phyloP scores from a whole-genome alignment of 2,888 invertebrate species.

The Rhagonycha lutea region DNA sequence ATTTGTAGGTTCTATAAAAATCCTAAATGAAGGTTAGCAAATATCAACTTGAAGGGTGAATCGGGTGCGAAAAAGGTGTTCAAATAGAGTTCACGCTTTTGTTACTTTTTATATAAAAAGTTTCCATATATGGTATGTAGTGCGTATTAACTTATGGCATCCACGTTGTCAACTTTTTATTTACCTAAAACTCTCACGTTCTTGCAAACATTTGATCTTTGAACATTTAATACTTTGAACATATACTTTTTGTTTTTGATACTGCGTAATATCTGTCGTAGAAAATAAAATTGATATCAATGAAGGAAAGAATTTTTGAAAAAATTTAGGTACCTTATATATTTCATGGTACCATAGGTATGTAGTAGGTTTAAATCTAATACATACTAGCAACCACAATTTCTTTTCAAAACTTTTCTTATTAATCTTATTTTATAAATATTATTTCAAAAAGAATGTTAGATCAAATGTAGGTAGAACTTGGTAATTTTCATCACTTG shows the following conservation, averaged over 20 bases:
- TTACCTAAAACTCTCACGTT: neutral
- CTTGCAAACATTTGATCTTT: neutral
- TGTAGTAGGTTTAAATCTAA: too few species aligned
- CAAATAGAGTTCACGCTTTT: neutral
- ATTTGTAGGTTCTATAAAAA: neutral
- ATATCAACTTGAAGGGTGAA: neutral
- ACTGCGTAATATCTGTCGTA: neutral
- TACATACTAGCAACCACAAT: neutral
- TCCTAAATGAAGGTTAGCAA: neutral
- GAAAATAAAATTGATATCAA: neutral
- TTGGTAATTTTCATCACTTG: neutral
- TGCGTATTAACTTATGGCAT: neutral
- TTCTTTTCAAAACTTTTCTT: neutral
- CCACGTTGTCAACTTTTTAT: neutral
- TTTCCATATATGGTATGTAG: too few species aligned
- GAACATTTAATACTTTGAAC: neutral
- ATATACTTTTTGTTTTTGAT: neutral
- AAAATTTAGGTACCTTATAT: too few species aligned
- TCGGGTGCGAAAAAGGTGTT: neutral
- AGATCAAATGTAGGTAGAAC: neutral
- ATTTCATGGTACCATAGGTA: too few species aligned
- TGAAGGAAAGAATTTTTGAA: too few species aligned
- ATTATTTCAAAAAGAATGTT: neutral
- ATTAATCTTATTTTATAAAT: neutral
- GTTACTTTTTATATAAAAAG: neutral